Evolutionary conservation across 2,888 invertebrate species (phyloP).

Genomic region (Tethea ocularis): DNA sequence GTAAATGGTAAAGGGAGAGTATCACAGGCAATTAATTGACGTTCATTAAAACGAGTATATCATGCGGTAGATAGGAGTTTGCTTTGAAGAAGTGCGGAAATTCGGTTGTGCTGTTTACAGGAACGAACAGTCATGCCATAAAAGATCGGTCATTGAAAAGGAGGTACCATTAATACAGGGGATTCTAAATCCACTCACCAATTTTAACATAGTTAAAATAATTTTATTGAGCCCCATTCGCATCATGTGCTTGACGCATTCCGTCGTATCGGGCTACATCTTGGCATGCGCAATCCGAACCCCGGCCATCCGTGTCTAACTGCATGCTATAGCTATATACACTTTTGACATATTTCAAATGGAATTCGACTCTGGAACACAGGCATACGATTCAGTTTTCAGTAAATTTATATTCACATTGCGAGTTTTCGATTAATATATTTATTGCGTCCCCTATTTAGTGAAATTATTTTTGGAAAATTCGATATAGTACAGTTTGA

Average conservation of each 20-base stretch:
- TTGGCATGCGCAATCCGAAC: slow-evolving; percentile 62
- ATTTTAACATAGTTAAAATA: slow-evolving; percentile 34
- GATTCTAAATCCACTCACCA: slow-evolving; percentile 64
- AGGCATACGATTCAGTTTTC: neutral
- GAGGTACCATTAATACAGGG: slow-evolving; percentile 31
- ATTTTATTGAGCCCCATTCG: slow-evolving; percentile 47
- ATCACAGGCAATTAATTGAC: no score
- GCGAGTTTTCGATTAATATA: neutral
- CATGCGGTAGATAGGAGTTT: slow-evolving; percentile 43
- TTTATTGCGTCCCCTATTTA: neutral
- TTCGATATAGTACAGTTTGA: no score
- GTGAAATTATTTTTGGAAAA: neutral
- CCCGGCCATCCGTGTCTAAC: slow-evolving; percentile 22
- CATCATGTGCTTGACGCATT: slow-evolving; percentile 66
- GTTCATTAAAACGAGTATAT: neutral
- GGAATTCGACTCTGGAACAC: slow-evolving; percentile 26
- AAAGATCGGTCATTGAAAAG: slow-evolving; percentile 23
- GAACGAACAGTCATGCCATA: slow-evolving; percentile 37
- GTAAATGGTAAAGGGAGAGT: no score
- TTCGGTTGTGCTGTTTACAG: slow-evolving; percentile 31
- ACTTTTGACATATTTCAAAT: slow-evolving; percentile 30
- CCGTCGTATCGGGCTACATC: slow-evolving; percentile 43
- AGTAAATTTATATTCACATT: neutral
- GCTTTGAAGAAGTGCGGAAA: slow-evolving; percentile 26
- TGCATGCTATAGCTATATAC: slow-evolving; percentile 29